Evolutionary conservation across 2,888 invertebrate species (phyloP).

Genomic region (Malachius bipustulatus): DNA sequence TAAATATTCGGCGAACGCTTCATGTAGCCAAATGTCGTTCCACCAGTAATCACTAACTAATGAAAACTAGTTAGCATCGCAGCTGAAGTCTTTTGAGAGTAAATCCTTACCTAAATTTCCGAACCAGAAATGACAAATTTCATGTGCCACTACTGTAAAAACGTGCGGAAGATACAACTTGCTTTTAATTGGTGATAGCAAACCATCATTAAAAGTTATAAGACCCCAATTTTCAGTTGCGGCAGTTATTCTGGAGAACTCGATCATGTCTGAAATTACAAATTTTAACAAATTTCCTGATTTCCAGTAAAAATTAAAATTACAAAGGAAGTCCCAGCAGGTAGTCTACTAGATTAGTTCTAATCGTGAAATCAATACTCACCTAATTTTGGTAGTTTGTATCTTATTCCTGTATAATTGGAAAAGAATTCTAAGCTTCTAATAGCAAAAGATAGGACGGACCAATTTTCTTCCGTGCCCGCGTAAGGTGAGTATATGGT

Average conservation of each 20-base stretch:
- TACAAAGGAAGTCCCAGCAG: no score
- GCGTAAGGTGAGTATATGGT: neutral
- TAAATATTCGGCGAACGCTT: slow-evolving; percentile 26
- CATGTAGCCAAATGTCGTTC: slow-evolving; percentile 27
- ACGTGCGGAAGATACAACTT: slow-evolving; percentile 6
- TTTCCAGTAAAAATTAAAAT: slow-evolving; percentile 1
- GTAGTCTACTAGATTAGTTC: no score
- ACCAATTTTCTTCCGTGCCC: no score
- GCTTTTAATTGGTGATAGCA: slow-evolving; percentile 10
- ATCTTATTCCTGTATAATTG: slow-evolving; percentile 1
- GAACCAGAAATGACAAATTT: slow-evolving; percentile 27
- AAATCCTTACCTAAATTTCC: slow-evolving; percentile 26
- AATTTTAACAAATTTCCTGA: slow-evolving; percentile 1
- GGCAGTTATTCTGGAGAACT: slow-evolving; percentile 21
- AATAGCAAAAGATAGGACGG: neutral
- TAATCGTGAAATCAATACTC: no score
- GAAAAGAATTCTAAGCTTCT: neutral
- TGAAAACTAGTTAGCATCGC: no score
- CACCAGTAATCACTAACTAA: slow-evolving; percentile 27
- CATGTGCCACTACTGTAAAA: slow-evolving; percentile 18
- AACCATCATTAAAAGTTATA: slow-evolving; percentile 22
- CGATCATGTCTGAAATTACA: slow-evolving; percentile 24
- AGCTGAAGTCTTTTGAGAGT: no score
- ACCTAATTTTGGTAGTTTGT: neutral
- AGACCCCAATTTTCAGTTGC: slow-evolving; percentile 29